Conservation (phyloP, 2,888 invertebrate genomes). For the Caenorhabditis sinica region DNA sequence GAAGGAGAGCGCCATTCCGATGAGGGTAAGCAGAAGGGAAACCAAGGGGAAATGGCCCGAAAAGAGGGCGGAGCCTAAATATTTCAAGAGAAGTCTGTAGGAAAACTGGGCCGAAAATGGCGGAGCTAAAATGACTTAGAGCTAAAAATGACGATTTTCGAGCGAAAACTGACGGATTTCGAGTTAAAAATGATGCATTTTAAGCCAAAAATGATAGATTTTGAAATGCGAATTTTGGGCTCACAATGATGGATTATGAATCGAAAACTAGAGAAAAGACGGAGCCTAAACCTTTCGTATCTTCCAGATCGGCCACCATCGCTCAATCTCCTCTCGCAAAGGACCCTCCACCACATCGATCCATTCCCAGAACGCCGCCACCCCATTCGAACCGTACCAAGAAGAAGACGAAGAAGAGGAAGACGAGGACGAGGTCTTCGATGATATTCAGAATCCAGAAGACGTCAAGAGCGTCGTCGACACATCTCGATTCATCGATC, state of each 20-base stretch:
- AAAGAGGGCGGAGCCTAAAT: no score
- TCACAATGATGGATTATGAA: no score
- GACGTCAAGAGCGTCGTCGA: slow-evolving; percentile 21
- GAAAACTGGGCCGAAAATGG: no score
- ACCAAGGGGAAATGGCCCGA: no score
- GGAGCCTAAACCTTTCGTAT: not conserved
- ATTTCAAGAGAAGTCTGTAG: no score
- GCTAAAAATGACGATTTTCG: no score
- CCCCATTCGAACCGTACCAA: slow-evolving; percentile 22
- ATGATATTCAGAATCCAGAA: slow-evolving; percentile 20
- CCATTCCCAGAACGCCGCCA: slow-evolving; percentile 42
- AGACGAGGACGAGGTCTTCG: slow-evolving; percentile 11
- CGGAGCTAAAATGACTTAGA: no score
- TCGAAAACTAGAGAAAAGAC: not conserved
- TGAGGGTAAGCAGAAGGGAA: not conserved
- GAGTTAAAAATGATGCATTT: not conserved
- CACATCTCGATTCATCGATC: slow-evolving; percentile 71
- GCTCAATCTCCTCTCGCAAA: slow-evolving; percentile 19
- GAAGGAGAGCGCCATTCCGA: slow-evolving; percentile 63
- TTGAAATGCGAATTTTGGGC: no score
- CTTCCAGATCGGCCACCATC: slow-evolving; percentile 30
- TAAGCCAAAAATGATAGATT: no score
- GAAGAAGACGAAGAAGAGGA: slow-evolving; percentile 24
- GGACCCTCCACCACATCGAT: slow-evolving; percentile 40
- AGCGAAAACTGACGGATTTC: no score